Evolutionary conservation across 2,888 invertebrate species (phyloP).

Genomic region (Hirtodrosophila duncani): DNA sequence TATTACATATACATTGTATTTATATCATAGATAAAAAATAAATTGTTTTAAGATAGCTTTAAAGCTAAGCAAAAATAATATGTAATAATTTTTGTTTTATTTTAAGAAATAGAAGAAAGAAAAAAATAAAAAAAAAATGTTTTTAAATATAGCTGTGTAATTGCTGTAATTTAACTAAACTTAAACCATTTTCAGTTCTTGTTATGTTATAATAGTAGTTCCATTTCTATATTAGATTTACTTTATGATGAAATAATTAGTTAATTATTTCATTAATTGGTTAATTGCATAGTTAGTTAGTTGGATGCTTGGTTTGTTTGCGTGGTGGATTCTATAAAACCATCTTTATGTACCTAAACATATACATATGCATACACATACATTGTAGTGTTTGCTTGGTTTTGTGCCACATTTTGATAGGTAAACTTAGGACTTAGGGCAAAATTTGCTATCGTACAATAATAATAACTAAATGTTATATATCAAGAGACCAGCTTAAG

Average conservation of each 20-base stretch:
- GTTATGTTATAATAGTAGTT: constrained; percentile 1
- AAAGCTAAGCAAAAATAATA: constrained; percentile 32
- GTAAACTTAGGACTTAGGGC: too few species aligned
- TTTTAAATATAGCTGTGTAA: constrained; percentile 10
- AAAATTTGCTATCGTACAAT: too few species aligned
- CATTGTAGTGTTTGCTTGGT: too few species aligned
- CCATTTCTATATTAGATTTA: not conserved
- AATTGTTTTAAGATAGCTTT: constrained; percentile 11
- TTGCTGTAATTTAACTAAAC: constrained; percentile 15
- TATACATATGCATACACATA: too few species aligned
- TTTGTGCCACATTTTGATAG: too few species aligned
- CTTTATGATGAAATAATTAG: constrained; percentile 21
- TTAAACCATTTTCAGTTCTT: constrained; percentile 45
- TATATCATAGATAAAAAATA: constrained; percentile 17
- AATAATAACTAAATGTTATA: too few species aligned
- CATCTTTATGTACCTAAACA: too few species aligned
- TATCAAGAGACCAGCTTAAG: too few species aligned
- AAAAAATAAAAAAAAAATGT: not conserved
- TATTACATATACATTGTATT: constrained; percentile 40
- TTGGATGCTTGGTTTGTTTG: too few species aligned
- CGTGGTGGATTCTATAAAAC: too few species aligned
- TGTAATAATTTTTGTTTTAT: constrained; percentile 10
- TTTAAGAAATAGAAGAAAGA: constrained; percentile 17
- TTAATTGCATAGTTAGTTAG: too few species aligned
- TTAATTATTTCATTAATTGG: constrained; percentile 20